Base-by-base conservation (phyloP, 2,797 vertebrate genomes). In the Argyrosomus regius region DNA sequence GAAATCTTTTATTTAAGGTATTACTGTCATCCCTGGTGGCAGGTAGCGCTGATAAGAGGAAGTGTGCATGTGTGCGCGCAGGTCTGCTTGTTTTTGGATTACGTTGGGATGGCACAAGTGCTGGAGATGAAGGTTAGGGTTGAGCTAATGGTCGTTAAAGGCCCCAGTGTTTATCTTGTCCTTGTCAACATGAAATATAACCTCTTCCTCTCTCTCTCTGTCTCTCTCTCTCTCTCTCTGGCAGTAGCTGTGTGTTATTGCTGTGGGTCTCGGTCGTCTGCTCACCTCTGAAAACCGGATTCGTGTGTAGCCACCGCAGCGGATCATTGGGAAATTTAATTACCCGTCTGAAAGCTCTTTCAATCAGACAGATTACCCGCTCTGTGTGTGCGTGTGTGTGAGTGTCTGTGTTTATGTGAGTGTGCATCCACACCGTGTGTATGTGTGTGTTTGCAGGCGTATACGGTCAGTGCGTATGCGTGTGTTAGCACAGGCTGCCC, bases 281-380 rank as follows among this genome's bases (percentile, higher is more conserved):
- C 90, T 93, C 85, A 91, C 90, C 92, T 93, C 92, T 86, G 85
- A 89, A 88, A 86, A 86, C 83, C 28, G 65, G 79, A 91, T 92
- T 77, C 80, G 57, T 86, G 83, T 92, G 94, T 90, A 92, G 85
- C 87, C 89, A 91, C 90, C 63, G 72, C 90, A 77, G 92, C 91
- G 85, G 91, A 94, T 95, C 94, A 91, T 91, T 93, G 93, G 93
- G 91, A 95, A 95, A 95, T 95, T 94, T 94, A 95, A 95, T 95
- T 94, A 95, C 90, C 91, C 90, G 71, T 94, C 93, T 94, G 93
- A 94, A 95, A 95, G 93, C 94, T 94, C 93, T 94, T 94, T 95
- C 94, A 94, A 94, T 95, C 94, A 94, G 90, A 93, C 84, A 91
- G 92, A 94, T 95, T 94, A 94, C 86, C 83, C 74, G 13, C 84